Percentiles rank a stretch among this genome's conserved stretches.
phyloP scores from a whole-genome alignment of 2,797 vertebrate species.

The Nyctibius grandis region DNA sequence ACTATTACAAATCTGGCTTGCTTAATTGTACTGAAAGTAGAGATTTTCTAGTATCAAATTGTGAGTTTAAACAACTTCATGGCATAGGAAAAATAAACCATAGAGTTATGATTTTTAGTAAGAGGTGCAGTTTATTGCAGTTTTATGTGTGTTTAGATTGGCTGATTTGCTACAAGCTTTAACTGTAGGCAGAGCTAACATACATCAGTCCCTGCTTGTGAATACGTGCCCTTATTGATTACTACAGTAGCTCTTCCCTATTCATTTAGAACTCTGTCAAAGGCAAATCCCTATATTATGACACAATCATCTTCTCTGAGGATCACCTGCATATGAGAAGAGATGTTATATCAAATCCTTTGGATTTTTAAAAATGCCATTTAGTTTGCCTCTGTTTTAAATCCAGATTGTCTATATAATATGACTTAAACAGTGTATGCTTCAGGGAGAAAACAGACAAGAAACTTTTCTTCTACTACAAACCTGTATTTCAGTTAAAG shows the following conservation, averaged over 20 bases:
- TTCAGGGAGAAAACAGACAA: neutral
- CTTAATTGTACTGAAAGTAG: neutral
- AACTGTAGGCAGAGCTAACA: neutral
- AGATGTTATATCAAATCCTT: neutral
- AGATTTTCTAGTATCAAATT: neutral
- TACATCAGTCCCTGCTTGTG: neutral
- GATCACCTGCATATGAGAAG: neutral
- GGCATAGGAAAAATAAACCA: neutral
- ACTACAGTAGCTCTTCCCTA: neutral
- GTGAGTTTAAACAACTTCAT: neutral
- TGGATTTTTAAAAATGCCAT: neutral
- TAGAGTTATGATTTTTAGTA: neutral
- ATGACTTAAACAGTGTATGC: neutral
- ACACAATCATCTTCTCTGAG: neutral
- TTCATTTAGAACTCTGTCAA: neutral
- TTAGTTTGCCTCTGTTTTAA: neutral
- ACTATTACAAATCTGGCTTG: neutral
- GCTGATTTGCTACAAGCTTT: neutral
- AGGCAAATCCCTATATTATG: neutral
- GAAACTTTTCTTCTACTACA: neutral
- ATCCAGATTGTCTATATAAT: neutral
- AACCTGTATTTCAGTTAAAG: neutral
- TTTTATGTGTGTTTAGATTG: neutral
- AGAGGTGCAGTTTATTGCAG: neutral
- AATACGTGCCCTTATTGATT: neutral